Evolutionary conservation across 2,797 vertebrate species (phyloP).

Genomic region (Gephyroberyx darwinii): DNA sequence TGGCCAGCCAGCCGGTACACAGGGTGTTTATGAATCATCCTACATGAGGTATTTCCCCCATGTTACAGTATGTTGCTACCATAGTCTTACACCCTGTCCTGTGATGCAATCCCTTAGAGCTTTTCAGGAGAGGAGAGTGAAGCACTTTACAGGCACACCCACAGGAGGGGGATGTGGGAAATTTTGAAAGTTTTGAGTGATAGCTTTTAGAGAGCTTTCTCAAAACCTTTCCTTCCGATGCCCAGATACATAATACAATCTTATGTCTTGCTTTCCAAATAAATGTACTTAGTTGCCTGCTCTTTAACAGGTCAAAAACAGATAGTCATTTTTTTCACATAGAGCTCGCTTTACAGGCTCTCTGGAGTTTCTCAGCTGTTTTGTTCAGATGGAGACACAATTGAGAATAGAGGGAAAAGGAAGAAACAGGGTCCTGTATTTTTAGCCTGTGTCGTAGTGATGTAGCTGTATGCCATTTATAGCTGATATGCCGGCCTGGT

Average conservation of each 20-base stretch:
- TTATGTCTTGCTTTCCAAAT: conserved; percentile 52
- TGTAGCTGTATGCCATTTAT: conserved; percentile 69
- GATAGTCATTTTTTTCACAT: conserved; percentile 28
- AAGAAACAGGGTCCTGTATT: conserved; percentile 63
- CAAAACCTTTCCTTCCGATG: conserved; percentile 48
- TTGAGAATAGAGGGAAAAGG: conserved; percentile 69
- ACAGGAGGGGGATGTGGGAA: conserved; percentile 70
- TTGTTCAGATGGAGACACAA: conserved; percentile 51
- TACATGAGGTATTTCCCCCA: conserved; percentile 75
- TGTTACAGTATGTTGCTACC: conserved; percentile 75
- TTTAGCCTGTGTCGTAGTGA: conserved; percentile 66
- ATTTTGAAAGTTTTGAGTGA: conserved; percentile 69
- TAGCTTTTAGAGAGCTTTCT: conserved; percentile 68
- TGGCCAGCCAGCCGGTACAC: conserved; percentile 44
- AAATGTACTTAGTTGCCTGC: conserved; percentile 37
- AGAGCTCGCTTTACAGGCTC: conserved; percentile 18
- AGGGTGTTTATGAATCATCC: conserved; percentile 77
- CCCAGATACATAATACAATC: conserved; percentile 34
- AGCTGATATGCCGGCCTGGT: conserved; percentile 58
- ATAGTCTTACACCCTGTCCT: conserved; percentile 64
- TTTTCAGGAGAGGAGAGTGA: conserved; percentile 65
- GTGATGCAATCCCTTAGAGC: conserved; percentile 77
- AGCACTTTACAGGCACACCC: conserved; percentile 78
- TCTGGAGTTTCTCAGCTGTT: conserved; percentile 35
- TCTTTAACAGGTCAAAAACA: conserved; percentile 22